These are phyloP conservation scores for Papilio helenus DNA, from an alignment of 1,140 invertebrate genomes.

Conservation along the genomic window DNA sequence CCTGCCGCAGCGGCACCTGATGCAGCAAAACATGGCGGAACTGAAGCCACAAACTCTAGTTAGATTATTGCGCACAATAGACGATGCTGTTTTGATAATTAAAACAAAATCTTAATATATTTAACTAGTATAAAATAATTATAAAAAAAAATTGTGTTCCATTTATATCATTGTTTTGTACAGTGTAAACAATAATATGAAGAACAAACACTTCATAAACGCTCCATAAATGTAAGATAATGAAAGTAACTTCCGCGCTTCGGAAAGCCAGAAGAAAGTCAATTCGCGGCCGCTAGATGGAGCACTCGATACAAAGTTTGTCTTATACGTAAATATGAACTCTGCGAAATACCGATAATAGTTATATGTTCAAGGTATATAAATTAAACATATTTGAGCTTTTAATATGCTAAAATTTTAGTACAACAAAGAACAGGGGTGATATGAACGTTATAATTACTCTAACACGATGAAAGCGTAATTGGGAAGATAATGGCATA, in stretches of 20 bases:
- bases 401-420: conserved; percentile 8
- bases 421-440: not conserved
- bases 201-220: not conserved
- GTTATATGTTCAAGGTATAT: not conserved
- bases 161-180: too few relatives aligned
- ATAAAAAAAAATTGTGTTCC: too few relatives aligned
- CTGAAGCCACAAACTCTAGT: not conserved
- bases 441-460: not conserved
- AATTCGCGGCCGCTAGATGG: conserved; percentile 1
- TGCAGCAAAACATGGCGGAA: conserved; percentile 9
- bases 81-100: not conserved
- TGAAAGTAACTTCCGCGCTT: not conserved
- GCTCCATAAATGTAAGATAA: conserved; percentile 26
- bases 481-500: not conserved
- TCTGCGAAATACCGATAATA: not conserved
- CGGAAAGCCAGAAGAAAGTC: not conserved
- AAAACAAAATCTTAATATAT: not conserved
- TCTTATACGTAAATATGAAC: not conserved
- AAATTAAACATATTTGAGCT: conserved; percentile 36
- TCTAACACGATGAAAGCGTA: not conserved
- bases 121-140: too few relatives aligned
- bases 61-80: not conserved
- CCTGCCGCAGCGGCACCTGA: not conserved
- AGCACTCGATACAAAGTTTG: not conserved
- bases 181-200: too few relatives aligned